These are phyloP conservation scores for Mobula hypostoma DNA, from an alignment of 2,113 vertebrate species.

Conservation along the genomic window DNA sequence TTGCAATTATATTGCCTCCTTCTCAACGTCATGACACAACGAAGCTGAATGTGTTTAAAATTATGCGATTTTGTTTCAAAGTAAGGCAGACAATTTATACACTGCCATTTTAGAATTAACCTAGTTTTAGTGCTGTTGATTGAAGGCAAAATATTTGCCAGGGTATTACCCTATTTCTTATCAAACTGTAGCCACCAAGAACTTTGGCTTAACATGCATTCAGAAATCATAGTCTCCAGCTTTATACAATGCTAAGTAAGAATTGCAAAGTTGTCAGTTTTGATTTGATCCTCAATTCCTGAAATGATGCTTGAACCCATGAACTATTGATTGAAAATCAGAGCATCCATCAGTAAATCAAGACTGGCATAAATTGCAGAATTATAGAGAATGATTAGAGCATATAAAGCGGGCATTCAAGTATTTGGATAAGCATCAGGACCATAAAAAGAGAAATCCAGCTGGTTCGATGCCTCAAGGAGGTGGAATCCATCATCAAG, in stretches of 20 bases:
- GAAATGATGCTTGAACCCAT: neutral
- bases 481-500: no score
- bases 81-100: neutral
- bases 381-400: no score
- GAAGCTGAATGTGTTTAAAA: neutral
- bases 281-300: neutral
- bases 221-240: no score
- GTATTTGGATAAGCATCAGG: no score
- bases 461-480: no score
- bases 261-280: neutral
- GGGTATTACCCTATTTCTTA: neutral
- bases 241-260: neutral
- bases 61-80: neutral
- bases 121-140: neutral
- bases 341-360: neutral
- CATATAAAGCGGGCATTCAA: no score
- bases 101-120: neutral
- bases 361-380: neutral
- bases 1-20: neutral
- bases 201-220: neutral
- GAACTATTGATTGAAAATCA: neutral
- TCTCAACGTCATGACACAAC: neutral
- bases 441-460: no score
- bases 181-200: neutral
- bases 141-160: neutral